Base-by-base conservation (phyloP, 1,140 invertebrate species). In the Nasonia vitripennis region DNA sequence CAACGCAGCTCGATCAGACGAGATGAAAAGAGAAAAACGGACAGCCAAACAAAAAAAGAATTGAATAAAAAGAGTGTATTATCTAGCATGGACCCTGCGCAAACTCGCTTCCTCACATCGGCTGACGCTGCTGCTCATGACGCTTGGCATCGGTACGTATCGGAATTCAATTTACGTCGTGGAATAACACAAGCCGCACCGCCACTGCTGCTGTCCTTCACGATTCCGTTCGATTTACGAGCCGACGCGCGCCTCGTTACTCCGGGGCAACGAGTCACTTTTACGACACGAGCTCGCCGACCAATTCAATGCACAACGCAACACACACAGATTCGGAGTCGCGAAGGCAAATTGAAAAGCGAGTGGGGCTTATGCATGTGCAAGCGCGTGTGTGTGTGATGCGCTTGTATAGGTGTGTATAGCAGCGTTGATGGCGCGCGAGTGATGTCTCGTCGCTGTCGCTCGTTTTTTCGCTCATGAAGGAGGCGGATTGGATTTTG, bases 221-320 rank as follows among this genome's bases (percentile, higher is more conserved):
- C 67, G 68, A 71, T 81, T 81, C 23, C 20, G 27, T 51, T 48
- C 67, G 79, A 81, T 81, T 81, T 81, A 81, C 79, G 68, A 81
- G 78, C 37, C 11, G 27, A 71, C 68, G 68, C 68, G 68, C 34
- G 41, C 20, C 79, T 48, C 68, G 79, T 71, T 71, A 27, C 79
- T 81, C 31, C 78, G 62, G 34, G 62, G 48, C 62, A 70, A 80
- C 55, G 62, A 70, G 62, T 80, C 34, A 70, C 78, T 80, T 80
- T 80, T 80, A 80, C 62, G 55, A 80, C 12, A 27, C 78, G 55
- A 68, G 62, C 27, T 71, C 17, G 41, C 17, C 73, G 73, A 27
- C 20, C 34, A 62, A 34, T 34, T 75, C 73, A 45, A 75, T 45
- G 73, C 73, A 62, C 55, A 34, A n/a, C 34, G 73, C 27, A 23